phyloP scores from a whole-genome alignment of 2,113 vertebrate species.

The Charadrius vociferus region DNA sequence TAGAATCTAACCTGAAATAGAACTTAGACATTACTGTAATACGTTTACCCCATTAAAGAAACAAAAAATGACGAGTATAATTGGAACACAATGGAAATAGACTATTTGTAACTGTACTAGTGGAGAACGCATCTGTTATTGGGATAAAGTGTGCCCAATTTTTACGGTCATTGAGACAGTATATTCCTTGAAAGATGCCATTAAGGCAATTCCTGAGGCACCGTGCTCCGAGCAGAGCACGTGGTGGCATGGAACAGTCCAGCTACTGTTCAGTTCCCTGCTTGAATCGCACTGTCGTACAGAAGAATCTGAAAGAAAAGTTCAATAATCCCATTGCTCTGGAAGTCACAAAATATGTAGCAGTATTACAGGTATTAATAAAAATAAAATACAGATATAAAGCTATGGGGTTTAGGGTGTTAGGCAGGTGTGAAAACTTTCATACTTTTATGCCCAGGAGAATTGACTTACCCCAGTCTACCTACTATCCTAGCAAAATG shows the following conservation, averaged over 20 bases:
- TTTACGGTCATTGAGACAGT: neutral
- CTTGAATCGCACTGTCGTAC: neutral
- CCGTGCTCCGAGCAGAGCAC: fast-evolving
- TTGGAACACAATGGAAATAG: neutral
- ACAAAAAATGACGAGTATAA: neutral
- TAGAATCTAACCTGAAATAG: neutral
- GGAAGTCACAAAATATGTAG: neutral
- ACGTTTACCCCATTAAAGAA: neutral
- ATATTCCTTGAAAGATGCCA: neutral
- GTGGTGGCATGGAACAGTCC: neutral
- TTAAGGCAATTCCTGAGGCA: neutral
- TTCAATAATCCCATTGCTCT: neutral
- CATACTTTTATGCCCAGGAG: neutral
- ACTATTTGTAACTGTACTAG: neutral
- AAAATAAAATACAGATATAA: neutral
- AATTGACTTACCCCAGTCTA: neutral
- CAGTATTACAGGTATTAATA: neutral
- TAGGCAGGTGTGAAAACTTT: neutral
- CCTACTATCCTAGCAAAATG: neutral
- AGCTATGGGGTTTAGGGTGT: neutral
- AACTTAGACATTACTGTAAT: neutral
- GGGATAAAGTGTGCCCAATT: neutral
- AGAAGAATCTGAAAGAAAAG: neutral
- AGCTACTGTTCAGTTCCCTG: neutral
- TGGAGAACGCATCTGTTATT: neutral